Evolutionary conservation across 37 sponge, comb jelly and placozoan genomes (phyloP).

Genomic region (Cliona cf. orientalis): DNA sequence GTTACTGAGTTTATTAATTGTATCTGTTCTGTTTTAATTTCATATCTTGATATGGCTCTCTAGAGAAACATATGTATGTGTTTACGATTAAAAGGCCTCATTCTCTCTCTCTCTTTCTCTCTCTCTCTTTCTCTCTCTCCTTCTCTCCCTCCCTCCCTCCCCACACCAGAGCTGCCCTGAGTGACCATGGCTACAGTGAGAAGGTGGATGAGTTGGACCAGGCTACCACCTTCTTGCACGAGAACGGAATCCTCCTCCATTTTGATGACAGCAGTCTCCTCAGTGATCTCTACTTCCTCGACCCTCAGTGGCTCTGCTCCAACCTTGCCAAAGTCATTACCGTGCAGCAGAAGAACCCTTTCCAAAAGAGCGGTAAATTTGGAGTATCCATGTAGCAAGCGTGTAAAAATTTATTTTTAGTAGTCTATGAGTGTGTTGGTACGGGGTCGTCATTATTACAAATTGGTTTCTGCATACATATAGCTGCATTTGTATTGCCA

Average conservation of each 20-base stretch:
- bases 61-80: too few species aligned
- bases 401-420: background rate
- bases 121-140: too few species aligned
- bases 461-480: background rate
- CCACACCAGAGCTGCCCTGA: too few species aligned
- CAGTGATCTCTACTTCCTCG: constrained; percentile 77
- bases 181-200: background rate
- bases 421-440: background rate
- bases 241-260: constrained; percentile 85
- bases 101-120: too few species aligned
- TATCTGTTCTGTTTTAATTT: too few species aligned
- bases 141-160: too few species aligned
- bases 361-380: constrained; percentile 61
- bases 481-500: background rate
- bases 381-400: background rate
- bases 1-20: too few species aligned
- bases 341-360: constrained; percentile 50
- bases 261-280: constrained; percentile 55
- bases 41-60: too few species aligned
- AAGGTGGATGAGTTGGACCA: constrained; percentile 68
- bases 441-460: background rate
- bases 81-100: too few species aligned
- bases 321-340: constrained; percentile 70
- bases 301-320: constrained; percentile 88
- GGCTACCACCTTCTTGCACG: constrained; percentile 78